Evolutionary conservation across 2,797 vertebrate species (phyloP).

Genomic region (Monodelphis domestica): DNA sequence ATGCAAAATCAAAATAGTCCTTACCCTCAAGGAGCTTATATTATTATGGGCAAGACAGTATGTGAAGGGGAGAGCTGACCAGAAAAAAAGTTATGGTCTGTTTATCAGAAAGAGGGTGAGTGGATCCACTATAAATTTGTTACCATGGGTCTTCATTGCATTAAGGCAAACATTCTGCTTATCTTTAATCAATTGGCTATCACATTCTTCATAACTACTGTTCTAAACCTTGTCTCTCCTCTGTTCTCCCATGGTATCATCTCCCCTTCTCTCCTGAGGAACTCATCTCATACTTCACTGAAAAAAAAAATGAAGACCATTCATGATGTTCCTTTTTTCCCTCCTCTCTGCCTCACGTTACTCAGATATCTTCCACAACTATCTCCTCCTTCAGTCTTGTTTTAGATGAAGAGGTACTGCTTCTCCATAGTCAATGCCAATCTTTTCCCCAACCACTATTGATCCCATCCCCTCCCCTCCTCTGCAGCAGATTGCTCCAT

Average conservation of each 20-base stretch:
- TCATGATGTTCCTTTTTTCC: neutral
- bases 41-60: neutral
- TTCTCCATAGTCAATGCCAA: neutral
- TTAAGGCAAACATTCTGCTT: neutral
- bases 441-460: neutral
- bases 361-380: neutral
- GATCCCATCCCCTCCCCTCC: neutral
- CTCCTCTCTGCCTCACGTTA: neutral
- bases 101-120: neutral
- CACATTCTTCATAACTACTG: neutral
- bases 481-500: neutral
- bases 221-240: neutral
- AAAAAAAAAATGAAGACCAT: neutral
- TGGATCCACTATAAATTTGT: neutral
- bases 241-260: neutral
- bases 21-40: neutral
- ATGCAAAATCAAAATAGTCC: neutral
- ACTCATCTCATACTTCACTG: neutral
- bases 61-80: neutral
- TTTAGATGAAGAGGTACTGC: neutral
- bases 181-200: neutral
- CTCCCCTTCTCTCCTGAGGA: neutral
- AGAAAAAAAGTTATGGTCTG: neutral
- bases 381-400: neutral
- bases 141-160: neutral